Evolutionary conservation across 2,888 invertebrate genomes (phyloP).

Genomic region (Erebia aethiops): DNA sequence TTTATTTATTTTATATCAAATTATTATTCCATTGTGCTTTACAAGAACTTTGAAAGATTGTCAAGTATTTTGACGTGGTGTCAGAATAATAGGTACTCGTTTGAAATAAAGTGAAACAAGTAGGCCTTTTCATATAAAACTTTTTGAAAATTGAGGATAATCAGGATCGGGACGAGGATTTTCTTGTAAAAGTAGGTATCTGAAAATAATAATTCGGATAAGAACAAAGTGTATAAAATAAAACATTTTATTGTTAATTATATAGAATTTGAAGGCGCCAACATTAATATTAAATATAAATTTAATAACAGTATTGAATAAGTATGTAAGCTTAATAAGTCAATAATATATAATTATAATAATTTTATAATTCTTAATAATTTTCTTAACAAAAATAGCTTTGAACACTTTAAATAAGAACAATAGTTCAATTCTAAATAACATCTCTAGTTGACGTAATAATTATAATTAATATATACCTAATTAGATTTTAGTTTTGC

Average conservation of each 20-base stretch:
- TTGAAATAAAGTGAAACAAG: not conserved
- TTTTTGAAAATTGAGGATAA: constrained; percentile 4
- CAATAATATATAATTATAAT: no score
- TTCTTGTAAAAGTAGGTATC: constrained; percentile 1
- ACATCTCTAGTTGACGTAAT: not conserved
- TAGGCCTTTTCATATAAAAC: not conserved
- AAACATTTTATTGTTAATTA: constrained; percentile 38
- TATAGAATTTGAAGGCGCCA: constrained; percentile 63
- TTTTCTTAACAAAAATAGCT: constrained; percentile 18
- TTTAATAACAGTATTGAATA: not conserved
- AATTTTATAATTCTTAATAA: no score
- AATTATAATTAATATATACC: no score
- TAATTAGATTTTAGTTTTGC: constrained; percentile 21
- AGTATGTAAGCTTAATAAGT: constrained; percentile 2
- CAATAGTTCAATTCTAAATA: not conserved
- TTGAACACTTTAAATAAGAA: constrained; percentile 28
- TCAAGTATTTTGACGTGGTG: not conserved
- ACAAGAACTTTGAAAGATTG: constrained; percentile 27
- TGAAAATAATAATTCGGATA: constrained; percentile 27
- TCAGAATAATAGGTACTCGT: constrained; percentile 1
- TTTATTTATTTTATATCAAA: constrained; percentile 11
- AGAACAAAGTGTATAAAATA: constrained; percentile 28
- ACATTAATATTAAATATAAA: constrained; percentile 42
- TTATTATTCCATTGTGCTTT: not conserved
- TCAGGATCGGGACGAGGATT: constrained; percentile 3